phyloP scores from a whole-genome alignment of 2,888 invertebrate genomes.

The Phragmatobia fuliginosa region DNA sequence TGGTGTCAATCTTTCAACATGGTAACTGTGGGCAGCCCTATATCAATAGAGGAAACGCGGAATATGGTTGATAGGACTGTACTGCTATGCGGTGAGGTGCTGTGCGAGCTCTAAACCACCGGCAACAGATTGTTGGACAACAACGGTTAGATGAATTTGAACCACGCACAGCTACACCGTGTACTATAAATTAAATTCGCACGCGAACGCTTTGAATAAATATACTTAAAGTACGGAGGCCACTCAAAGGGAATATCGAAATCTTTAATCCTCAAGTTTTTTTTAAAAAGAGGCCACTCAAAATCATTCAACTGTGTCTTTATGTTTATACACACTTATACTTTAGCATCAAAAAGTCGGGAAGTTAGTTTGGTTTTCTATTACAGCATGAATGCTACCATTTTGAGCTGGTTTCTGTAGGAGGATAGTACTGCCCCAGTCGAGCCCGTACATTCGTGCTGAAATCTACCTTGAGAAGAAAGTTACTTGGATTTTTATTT shows the following conservation, averaged over 20 bases:
- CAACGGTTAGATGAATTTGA: slow-evolving; percentile 50
- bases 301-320: background rate
- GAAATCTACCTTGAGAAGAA: too few relatives aligned
- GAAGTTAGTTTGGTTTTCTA: too few relatives aligned
- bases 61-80: background rate
- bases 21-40: background rate
- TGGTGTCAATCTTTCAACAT: background rate
- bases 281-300: background rate
- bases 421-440: too few relatives aligned
- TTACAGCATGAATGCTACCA: too few relatives aligned
- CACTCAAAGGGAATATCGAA: background rate
- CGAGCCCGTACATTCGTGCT: too few relatives aligned
- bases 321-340: too few relatives aligned
- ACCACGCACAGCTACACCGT: slow-evolving; percentile 33
- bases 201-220: slow-evolving; percentile 6
- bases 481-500: too few relatives aligned
- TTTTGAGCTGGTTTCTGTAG: too few relatives aligned
- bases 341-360: background rate
- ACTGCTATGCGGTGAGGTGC: slow-evolving; percentile 6
- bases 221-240: background rate
- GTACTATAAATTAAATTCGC: slow-evolving; percentile 48
- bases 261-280: background rate
- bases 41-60: background rate
- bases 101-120: slow-evolving; percentile 32
- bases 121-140: slow-evolving; percentile 58